phyloP scores from a whole-genome alignment of 2,113 vertebrate genomes.

The Lipotes vexillifer region DNA sequence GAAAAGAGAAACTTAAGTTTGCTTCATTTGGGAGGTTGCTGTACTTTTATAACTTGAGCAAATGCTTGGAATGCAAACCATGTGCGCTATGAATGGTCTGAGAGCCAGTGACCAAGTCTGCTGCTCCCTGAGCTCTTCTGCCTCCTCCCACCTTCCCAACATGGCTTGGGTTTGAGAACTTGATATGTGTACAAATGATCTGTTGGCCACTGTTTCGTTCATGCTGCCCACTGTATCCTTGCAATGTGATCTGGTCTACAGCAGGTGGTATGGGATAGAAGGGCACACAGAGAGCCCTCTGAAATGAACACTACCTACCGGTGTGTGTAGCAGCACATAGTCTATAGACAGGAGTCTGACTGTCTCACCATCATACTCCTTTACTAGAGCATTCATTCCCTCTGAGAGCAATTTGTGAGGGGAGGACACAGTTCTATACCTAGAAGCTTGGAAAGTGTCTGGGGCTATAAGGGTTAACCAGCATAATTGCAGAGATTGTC shows the following conservation, averaged over 20 bases:
- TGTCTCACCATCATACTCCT: not conserved
- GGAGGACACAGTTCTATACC: not conserved
- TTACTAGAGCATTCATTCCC: not conserved
- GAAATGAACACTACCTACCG: conserved; percentile 31
- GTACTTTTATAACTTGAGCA: not conserved
- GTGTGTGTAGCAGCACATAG: not conserved
- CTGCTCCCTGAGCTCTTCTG: not conserved
- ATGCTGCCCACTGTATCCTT: conserved; percentile 35
- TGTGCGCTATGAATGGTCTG: not conserved
- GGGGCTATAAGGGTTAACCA: conserved; percentile 68
- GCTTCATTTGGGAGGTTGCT: not conserved
- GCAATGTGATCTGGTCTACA: conserved; percentile 54
- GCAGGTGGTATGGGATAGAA: conserved; percentile 61
- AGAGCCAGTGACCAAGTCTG: not conserved
- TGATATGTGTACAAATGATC: conserved; percentile 49
- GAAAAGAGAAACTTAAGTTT: not conserved
- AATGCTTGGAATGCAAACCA: not conserved
- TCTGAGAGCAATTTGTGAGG: not conserved
- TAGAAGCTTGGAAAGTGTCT: not conserved
- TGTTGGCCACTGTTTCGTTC: conserved; percentile 52
- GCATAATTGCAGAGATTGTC: conserved; percentile 60
- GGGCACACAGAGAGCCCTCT: not conserved
- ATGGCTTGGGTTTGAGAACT: conserved; percentile 29
- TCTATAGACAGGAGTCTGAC: not conserved
- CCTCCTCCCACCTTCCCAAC: not conserved